Evolutionary conservation across 2,797 vertebrate genomes (phyloP), one percentile per base, ranked within the genome.

Genomic region (Crocodylus rhombifer): DNA sequence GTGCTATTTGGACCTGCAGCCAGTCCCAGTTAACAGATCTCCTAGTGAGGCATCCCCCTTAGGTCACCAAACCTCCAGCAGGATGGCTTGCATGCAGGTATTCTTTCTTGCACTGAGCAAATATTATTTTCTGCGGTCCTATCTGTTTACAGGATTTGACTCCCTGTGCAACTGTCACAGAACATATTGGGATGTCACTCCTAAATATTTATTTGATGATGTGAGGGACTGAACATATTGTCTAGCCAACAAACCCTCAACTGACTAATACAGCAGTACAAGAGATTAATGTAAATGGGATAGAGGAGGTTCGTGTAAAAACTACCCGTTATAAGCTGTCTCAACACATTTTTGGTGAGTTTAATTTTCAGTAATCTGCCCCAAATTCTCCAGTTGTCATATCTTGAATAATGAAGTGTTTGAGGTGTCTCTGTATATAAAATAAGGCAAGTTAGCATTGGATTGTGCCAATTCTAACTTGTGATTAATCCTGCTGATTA

Each of bases 131-230:
- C 95, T 69, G 74, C 79, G 57, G 88, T 65, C 33, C 5, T 36
- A 33, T 17, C 10, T 84, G 88, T 95, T 97, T 96, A 92, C 84
- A 87, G 91, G 93, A 30, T 65, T 87, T n/a, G 91, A 88, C 84
- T 87, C 87, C 91, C 90, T 36, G 23, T 67, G 65, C 0, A 8
- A 82, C 67, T 89, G 81, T 91, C 92, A 84, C 82, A 8, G 67
- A 81, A 65, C 67, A 42, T 7, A 1, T 60, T 0, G 6, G 58
- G 88, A 90, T 17, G 42, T 62, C 84, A 89, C 78, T 67, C 14
- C 33, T 16, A 64, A 78, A n/a, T 61, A 88, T 94, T 92, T 82
- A 80, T 93, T 87, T 80, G 76, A 57, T 89, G 74, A 58, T 62
- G 76, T 82, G 58, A 63, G 79, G 77, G 0, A 1, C 78, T 69